Percentiles rank a stretch among this genome's conserved stretches.
These are phyloP conservation scores for Ophraella communa DNA, from an alignment of 2,888 invertebrate genomes.

Conservation along the genomic window DNA sequence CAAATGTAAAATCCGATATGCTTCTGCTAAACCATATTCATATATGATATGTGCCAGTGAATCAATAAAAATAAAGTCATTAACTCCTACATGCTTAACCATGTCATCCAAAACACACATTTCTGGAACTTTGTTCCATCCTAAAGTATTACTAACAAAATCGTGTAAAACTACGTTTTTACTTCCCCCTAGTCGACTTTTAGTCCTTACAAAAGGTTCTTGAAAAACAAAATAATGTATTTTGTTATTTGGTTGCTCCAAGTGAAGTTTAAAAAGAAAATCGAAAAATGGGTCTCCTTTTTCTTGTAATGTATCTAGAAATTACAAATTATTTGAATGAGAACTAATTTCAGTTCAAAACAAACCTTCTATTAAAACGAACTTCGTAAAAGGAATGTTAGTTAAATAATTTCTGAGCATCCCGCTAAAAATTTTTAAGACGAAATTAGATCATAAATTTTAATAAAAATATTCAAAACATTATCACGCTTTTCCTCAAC, in stretches of 20 bases:
- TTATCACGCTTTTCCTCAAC: slow-evolving; percentile 22
- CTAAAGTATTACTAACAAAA: slow-evolving; percentile 45
- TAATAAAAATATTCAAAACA: slow-evolving; percentile 26
- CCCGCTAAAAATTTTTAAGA: slow-evolving; percentile 27
- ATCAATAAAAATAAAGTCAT: slow-evolving; percentile 51
- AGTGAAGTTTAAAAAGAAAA: slow-evolving; percentile 47
- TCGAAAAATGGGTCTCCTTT: slow-evolving; percentile 46
- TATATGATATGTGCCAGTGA: slow-evolving; percentile 52
- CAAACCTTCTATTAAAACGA: slow-evolving; percentile 54
- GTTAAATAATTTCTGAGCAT: slow-evolving; percentile 53
- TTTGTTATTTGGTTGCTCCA: slow-evolving; percentile 39
- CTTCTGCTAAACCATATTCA: slow-evolving; percentile 45
- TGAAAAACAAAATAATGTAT: slow-evolving; percentile 53
- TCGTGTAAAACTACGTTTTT: slow-evolving; percentile 41
- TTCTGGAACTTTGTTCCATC: slow-evolving; percentile 34
- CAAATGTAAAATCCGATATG: slow-evolving; percentile 49
- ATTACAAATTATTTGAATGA: slow-evolving; percentile 15
- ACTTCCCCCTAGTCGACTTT: slow-evolving; percentile 19
- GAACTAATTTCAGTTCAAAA: not conserved
- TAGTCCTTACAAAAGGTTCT: slow-evolving; percentile 41
- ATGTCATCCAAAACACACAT: slow-evolving; percentile 35
- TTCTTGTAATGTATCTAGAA: slow-evolving; percentile 51
- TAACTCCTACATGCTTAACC: slow-evolving; percentile 35
- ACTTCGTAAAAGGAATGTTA: slow-evolving; percentile 50
- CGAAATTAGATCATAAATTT: not conserved